Evolutionary conservation across 1,140 invertebrate species (phyloP).

Genomic region (Pseudomyrmex concolor): DNA sequence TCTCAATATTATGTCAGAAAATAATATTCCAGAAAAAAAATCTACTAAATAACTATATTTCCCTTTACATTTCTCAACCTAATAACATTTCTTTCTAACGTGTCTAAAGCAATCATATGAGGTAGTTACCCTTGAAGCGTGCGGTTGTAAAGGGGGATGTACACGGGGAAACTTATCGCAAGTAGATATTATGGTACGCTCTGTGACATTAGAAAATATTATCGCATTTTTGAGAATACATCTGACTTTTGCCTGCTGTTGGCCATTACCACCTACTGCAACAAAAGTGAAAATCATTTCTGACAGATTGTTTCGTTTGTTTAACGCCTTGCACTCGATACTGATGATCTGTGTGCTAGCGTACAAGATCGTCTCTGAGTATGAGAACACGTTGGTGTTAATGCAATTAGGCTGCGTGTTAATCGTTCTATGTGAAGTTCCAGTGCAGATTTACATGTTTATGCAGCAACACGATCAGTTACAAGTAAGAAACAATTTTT

Average conservation of each 20-base stretch:
- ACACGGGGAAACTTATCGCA: neutral
- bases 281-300: slow-evolving; percentile 2
- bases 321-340: slow-evolving; percentile 9
- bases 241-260: slow-evolving; percentile 42
- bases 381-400: slow-evolving; percentile 10
- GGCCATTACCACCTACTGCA: slow-evolving; percentile 38
- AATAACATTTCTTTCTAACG: neutral
- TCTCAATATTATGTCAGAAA: too few species aligned
- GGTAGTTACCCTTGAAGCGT: neutral
- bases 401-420: slow-evolving; percentile 21
- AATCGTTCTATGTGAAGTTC: slow-evolving; percentile 2
- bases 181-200: neutral
- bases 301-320: slow-evolving; percentile 35
- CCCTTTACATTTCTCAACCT: too few species aligned
- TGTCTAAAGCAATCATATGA: neutral
- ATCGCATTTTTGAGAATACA: slow-evolving; percentile 45
- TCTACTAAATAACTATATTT: too few species aligned
- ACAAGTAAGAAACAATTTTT: neutral
- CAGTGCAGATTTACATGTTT: neutral
- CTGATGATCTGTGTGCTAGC: slow-evolving; percentile 34
- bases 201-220: slow-evolving; percentile 21
- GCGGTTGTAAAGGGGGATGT: neutral
- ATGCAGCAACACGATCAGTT: neutral
- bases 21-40: too few species aligned
- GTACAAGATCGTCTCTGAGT: slow-evolving; percentile 22